phyloP scores from a whole-genome alignment of 2,113 vertebrate genomes.

The Pao palembangensis region DNA sequence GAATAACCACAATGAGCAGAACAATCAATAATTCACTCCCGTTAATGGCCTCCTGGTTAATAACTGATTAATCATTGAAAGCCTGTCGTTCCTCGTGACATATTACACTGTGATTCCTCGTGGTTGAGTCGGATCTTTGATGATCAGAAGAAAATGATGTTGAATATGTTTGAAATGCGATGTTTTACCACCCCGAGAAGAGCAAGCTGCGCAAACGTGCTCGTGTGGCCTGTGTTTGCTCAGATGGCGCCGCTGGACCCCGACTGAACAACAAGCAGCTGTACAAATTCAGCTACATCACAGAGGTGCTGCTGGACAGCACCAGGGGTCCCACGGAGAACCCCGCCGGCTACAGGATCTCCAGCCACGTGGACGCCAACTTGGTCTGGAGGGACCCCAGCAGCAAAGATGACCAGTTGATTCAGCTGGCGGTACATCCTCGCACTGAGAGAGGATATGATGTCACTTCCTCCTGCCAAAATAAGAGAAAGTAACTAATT shows the following conservation, averaged over 20 bases:
- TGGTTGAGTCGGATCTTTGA: conserved; percentile 2
- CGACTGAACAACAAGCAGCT: conserved; percentile 86
- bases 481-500: neutral
- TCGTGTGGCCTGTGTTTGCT: conserved; percentile 60
- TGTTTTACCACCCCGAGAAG: too few species aligned
- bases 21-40: too few species aligned
- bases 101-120: too few species aligned
- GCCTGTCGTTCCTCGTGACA: too few species aligned
- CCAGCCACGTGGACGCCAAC: conserved; percentile 79
- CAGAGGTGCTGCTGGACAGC: conserved; percentile 83
- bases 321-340: conserved; percentile 73
- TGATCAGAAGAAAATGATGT: too few species aligned
- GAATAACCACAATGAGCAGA: too few species aligned
- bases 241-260: conserved; percentile 85
- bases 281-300: conserved; percentile 86
- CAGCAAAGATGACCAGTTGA: conserved; percentile 86
- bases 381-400: conserved; percentile 89
- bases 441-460: neutral
- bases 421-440: conserved; percentile 79
- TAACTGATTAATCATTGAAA: too few species aligned
- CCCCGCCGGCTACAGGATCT: conserved; percentile 82
- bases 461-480: neutral
- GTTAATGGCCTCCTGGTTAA: too few species aligned
- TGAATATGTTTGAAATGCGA: too few species aligned
- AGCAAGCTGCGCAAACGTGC: too few species aligned